Evolutionary conservation across 2,888 invertebrate species (phyloP), one percentile per base, ranked within the genome.

Genomic region (Yponomeuta sedellus): DNA sequence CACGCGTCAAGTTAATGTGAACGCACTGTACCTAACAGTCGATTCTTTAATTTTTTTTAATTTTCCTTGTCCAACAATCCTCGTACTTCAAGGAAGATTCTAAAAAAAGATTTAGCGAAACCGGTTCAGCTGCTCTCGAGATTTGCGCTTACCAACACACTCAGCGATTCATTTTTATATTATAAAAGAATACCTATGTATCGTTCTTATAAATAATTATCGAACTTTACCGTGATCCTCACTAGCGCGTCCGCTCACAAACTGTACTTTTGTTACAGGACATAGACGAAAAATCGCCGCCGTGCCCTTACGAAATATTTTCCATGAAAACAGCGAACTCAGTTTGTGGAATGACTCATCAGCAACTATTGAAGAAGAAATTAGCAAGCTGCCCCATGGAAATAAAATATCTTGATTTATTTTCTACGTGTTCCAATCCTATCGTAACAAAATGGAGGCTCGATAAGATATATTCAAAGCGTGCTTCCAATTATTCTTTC

Each of bases 261-360:
- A 34, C 12, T 66, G 4, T n/a, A 22, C 40, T 62, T 65, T 64
- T 70, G 71, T 70, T 70, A 67, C 77, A 87, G 87, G 72, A 74
- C 0, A 82, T 87, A 1, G 85, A 85, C 71, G 79, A 83, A 2
- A 72, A 72, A 5, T 68, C 71, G 12, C 69, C 71, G 12, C 78
- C 77, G 0, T 88, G 88, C 63, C 81, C 84, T 0, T 84, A 72
- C 59, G 87, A 87, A 71, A 72, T 85, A 63, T 75, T 78, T 56
- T 82, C 81, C 0, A 61, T 82, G 0, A 68, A 73, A 10, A 73
- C 76, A 6, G 69, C 74, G 0, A 67, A 71, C 4, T 66, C 72
- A 10, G 59, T 85, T 2, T 86, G 86, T 64, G 77, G 74, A 0
- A 69, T 70, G 0, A 73, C 82, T 67, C 73, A 75, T 4, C 71